Percentiles rank a stretch among this genome's conserved stretches.
These are phyloP conservation scores for Lophius americanus DNA, from an alignment of 2,797 vertebrate species.

Conservation along the genomic window DNA sequence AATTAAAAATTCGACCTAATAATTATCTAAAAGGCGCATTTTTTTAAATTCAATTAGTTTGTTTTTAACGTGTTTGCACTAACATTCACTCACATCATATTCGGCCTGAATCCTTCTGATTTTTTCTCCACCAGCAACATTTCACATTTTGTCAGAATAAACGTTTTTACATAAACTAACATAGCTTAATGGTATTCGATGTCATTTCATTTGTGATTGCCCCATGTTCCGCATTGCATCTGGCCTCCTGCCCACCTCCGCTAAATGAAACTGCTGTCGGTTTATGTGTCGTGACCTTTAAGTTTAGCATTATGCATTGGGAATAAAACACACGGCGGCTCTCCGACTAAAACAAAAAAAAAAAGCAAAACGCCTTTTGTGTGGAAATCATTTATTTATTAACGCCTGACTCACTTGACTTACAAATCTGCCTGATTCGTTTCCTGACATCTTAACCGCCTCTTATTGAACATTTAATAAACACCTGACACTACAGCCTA, in stretches of 20 bases:
- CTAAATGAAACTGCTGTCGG: conserved; percentile 29
- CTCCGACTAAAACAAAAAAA: not conserved
- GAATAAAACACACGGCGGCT: conserved; percentile 5
- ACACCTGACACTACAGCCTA: conserved; percentile 74
- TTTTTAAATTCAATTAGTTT: conserved; percentile 37
- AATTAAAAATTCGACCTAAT: conserved; percentile 31
- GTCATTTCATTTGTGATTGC: conserved; percentile 16
- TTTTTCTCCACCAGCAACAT: not conserved
- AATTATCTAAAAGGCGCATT: conserved; percentile 31
- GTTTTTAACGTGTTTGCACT: conserved; percentile 19
- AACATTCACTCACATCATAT: not conserved
- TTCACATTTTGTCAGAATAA: conserved; percentile 17
- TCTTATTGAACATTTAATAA: conserved; percentile 79
- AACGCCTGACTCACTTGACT: conserved; percentile 58
- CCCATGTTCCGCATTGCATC: conserved; percentile 10
- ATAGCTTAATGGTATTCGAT: conserved; percentile 35
- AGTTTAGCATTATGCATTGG: conserved; percentile 25
- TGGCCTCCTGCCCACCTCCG: conserved; percentile 35
- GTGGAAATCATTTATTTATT: conserved; percentile 42
- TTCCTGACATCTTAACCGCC: conserved; percentile 76
- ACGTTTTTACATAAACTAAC: conserved; percentile 19
- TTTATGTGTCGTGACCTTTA: conserved; percentile 18
- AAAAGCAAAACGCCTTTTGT: conserved; percentile 29
- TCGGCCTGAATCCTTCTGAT: conserved; percentile 6
- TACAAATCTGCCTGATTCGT: conserved; percentile 65